Evolutionary conservation across 1,140 invertebrate species (phyloP).

Genomic region (Proales similis): DNA sequence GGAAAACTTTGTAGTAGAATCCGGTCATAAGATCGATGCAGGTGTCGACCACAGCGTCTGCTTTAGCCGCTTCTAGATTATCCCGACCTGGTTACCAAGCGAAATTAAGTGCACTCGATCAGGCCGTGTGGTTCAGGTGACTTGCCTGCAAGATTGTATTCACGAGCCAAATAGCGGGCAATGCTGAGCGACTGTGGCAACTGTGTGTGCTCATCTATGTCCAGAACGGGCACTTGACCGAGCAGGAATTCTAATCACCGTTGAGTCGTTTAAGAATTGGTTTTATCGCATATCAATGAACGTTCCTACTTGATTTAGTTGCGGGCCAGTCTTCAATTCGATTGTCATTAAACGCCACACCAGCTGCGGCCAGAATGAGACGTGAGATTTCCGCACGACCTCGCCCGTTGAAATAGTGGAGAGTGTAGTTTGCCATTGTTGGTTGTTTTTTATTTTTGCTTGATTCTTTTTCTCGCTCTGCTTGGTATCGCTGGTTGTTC

Average conservation of each 20-base stretch:
- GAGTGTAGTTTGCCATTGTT: slow-evolving; percentile 38
- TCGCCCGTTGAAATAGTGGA: slow-evolving; percentile 43
- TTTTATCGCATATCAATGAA: neutral
- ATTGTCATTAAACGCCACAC: slow-evolving; percentile 36
- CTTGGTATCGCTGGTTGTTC: no score
- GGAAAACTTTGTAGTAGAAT: slow-evolving; percentile 35
- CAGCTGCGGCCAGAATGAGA: slow-evolving; percentile 38
- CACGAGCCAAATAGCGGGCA: slow-evolving; percentile 21
- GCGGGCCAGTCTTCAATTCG: slow-evolving; percentile 31
- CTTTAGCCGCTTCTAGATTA: slow-evolving; percentile 31
- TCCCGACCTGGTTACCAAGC: no score
- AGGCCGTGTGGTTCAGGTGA: slow-evolving; percentile 38
- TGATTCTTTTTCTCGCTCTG: no score
- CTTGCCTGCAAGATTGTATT: slow-evolving; percentile 6
- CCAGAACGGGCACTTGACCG: slow-evolving; percentile 22
- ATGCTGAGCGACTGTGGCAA: slow-evolving; percentile 27
- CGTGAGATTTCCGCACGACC: slow-evolving; percentile 43
- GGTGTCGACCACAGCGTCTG: slow-evolving; percentile 34
- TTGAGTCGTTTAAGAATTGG: no score
- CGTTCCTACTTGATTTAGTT: slow-evolving; percentile 9
- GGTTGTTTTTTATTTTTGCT: no score
- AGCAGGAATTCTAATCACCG: slow-evolving; percentile 24
- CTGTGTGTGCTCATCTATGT: neutral
- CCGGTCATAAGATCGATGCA: slow-evolving; percentile 29
- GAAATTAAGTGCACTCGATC: no score